A percentile compares a stretch with the other conserved stretches of the same genome.
Evolutionary conservation across 2,888 invertebrate species (phyloP).

Genomic region (Leucophenga maculata): DNA sequence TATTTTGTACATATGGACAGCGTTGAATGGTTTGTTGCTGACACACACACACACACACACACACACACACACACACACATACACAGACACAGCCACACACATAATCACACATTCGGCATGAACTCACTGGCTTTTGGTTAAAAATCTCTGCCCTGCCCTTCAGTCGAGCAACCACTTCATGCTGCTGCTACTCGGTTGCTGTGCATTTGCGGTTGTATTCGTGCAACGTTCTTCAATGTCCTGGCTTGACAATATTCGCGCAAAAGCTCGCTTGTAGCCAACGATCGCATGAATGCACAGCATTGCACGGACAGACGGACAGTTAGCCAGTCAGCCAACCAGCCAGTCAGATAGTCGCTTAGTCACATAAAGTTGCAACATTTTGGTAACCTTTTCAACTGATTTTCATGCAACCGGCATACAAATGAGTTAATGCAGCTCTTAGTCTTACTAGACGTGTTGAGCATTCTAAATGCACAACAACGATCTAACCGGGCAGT

Average conservation of each 20-base stretch:
- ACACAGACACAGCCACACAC: too few species aligned
- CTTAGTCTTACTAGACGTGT: too few species aligned
- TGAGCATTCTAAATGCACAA: too few species aligned
- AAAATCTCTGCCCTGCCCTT: not conserved
- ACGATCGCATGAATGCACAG: constrained; percentile 8
- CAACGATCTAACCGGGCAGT: too few species aligned
- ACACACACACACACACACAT: not conserved
- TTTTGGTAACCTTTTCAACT: too few species aligned
- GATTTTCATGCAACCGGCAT: too few species aligned
- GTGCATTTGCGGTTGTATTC: constrained; percentile 40
- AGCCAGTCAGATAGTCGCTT: not conserved
- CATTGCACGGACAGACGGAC: not conserved
- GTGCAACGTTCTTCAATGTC: not conserved
- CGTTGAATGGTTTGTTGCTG: not conserved
- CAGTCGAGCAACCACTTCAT: not conserved
- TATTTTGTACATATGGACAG: not conserved
- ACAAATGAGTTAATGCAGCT: too few species aligned
- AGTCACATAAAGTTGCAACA: too few species aligned
- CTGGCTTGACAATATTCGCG: constrained; percentile 2
- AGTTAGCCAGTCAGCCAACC: not conserved
- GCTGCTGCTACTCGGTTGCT: constrained; percentile 30
- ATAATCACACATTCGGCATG: too few species aligned
- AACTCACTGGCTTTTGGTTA: too few species aligned
- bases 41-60: not conserved
- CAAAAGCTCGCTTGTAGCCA: not conserved